Evolutionary conservation across 2,888 invertebrate genomes (phyloP).

Genomic region (Agriopis leucophaearia): DNA sequence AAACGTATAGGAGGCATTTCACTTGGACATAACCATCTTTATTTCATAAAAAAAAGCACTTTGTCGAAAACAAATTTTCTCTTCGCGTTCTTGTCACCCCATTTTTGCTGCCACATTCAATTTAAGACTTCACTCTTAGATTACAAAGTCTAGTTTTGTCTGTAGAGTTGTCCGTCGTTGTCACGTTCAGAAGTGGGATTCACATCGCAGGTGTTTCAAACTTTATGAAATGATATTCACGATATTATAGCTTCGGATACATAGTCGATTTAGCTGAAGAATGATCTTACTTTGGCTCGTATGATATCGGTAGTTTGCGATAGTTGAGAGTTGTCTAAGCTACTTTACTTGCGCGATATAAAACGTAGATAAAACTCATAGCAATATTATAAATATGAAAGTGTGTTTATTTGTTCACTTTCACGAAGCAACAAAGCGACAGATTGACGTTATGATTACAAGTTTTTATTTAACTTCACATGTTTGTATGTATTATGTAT

Average conservation of each 20-base stretch:
- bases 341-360: not conserved
- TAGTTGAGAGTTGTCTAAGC: not conserved
- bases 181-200: slow-evolving; percentile 25
- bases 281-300: slow-evolving; percentile 27
- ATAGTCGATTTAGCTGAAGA: slow-evolving; percentile 35
- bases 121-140: not conserved
- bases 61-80: slow-evolving; percentile 41
- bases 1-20: slow-evolving; percentile 28
- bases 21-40: slow-evolving; percentile 29
- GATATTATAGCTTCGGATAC: slow-evolving; percentile 30
- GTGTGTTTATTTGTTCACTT: no score
- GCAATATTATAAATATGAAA: no score
- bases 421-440: no score
- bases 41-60: slow-evolving; percentile 37
- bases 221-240: slow-evolving; percentile 45
- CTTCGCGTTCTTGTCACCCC: slow-evolving; percentile 41
- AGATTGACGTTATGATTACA: no score
- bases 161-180: slow-evolving; percentile 9
- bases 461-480: no score
- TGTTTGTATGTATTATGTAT: no score
- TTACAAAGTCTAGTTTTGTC: slow-evolving; percentile 3
- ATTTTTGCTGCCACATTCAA: slow-evolving; percentile 4
- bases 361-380: no score
- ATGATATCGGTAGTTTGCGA: slow-evolving; percentile 18
- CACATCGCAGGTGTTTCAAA: slow-evolving; percentile 42